These are phyloP conservation scores for Cotesia vestalis DNA, from an alignment of 1,140 invertebrate species.

Conservation along the genomic window DNA sequence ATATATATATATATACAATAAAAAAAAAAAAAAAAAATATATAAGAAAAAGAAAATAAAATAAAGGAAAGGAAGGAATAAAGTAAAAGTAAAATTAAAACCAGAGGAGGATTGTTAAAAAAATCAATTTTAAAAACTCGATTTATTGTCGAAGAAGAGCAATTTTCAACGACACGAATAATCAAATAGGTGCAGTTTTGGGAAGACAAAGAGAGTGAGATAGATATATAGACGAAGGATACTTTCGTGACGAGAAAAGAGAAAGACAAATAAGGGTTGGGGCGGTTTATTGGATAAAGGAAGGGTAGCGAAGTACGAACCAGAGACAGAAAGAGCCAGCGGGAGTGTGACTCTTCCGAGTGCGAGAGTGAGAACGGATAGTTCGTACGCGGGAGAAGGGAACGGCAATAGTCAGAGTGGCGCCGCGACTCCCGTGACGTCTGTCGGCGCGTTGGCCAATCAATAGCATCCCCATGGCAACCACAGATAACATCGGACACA, in stretches of 20 bases:
- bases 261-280: slow-evolving; percentile 39
- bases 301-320: slow-evolving; percentile 31
- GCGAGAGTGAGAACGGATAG: slow-evolving; percentile 4
- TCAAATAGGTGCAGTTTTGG: slow-evolving; percentile 6
- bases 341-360: slow-evolving; percentile 11
- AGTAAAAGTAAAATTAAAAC: too few species aligned
- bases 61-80: too few species aligned
- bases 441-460: slow-evolving; percentile 67
- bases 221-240: slow-evolving; percentile 26
- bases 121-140: slow-evolving; percentile 1
- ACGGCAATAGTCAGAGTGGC: slow-evolving; percentile 64
- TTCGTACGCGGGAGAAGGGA: slow-evolving; percentile 40
- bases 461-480: slow-evolving; percentile 68
- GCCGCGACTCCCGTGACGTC: slow-evolving; percentile 67
- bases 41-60: too few species aligned
- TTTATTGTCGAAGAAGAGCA: too few species aligned
- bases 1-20: background rate
- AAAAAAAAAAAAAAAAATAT: background rate
- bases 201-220: slow-evolving; percentile 35
- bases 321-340: slow-evolving; percentile 32
- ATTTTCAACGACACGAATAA: slow-evolving; percentile 1
- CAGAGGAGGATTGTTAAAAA: background rate
- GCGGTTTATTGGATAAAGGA: slow-evolving; percentile 38
- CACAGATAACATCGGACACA: slow-evolving; percentile 66
- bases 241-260: slow-evolving; percentile 36